Evolutionary conservation across 2,888 invertebrate genomes (phyloP).

Genomic region (Eurytoma californica): DNA sequence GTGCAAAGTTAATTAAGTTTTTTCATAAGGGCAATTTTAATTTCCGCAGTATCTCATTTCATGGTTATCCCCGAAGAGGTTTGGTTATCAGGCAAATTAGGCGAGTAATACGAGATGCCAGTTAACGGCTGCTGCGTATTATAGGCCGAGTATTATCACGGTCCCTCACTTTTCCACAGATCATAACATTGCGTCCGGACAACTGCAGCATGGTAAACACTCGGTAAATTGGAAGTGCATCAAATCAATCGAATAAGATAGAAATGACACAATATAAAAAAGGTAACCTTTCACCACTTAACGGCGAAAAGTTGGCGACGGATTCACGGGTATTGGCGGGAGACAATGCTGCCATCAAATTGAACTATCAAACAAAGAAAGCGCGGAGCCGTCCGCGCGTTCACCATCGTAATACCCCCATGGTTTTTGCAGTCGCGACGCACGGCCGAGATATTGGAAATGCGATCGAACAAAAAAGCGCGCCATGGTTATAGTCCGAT

Average conservation of each 20-base stretch:
- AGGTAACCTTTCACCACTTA: too few relatives aligned
- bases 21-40: conserved; percentile 28
- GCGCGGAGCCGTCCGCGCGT: conserved; percentile 4
- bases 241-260: neutral
- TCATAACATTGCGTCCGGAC: conserved; percentile 40
- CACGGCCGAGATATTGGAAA: conserved; percentile 6
- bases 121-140: conserved; percentile 71
- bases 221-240: too few relatives aligned
- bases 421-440: neutral
- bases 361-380: neutral
- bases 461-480: neutral
- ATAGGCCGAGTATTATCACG: conserved; percentile 71
- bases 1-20: neutral
- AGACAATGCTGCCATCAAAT: conserved; percentile 14
- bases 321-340: conserved; percentile 23
- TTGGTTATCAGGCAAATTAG: conserved; percentile 72
- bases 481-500: conserved; percentile 24
- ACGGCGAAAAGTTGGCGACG: conserved; percentile 19
- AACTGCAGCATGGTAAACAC: too few relatives aligned
- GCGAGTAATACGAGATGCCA: conserved; percentile 73
- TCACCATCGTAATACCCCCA: conserved; percentile 1
- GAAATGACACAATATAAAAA: conserved; percentile 6
- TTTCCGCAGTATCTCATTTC: conserved; percentile 23
- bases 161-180: conserved; percentile 54
- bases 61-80: conserved; percentile 59